Conservation (phyloP, 2,888 invertebrate genomes). For the Macrosiphum euphorbiae region DNA sequence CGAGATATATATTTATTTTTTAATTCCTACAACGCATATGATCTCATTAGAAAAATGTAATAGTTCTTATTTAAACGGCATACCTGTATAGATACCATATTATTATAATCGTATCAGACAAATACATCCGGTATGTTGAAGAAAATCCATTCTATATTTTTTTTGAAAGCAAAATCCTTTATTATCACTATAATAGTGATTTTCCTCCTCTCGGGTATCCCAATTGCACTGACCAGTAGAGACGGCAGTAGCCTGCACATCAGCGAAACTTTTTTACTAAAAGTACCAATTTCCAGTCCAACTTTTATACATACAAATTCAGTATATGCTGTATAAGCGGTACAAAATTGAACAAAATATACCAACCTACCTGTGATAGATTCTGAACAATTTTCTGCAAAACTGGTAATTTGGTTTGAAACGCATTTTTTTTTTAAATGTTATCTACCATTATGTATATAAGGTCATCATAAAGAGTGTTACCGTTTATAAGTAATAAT, state of each 20-base stretch:
- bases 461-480: background rate
- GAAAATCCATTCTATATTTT: background rate
- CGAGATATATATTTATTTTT: background rate
- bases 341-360: background rate
- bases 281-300: background rate
- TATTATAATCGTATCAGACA: background rate
- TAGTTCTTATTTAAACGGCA: background rate
- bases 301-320: background rate
- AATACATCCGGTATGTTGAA: background rate
- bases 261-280: background rate
- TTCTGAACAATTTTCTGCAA: background rate
- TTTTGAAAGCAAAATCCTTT: background rate
- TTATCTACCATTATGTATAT: background rate
- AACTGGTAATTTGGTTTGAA: background rate
- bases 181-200: background rate
- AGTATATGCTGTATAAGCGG: background rate
- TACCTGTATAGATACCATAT: background rate
- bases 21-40: background rate
- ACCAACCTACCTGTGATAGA: background rate
- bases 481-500: background rate
- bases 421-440: background rate
- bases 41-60: background rate
- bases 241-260: background rate
- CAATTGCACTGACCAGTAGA: background rate
- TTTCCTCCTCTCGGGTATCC: background rate